These are phyloP conservation scores for Salvelinus alpinus DNA, from an alignment of 2,113 vertebrate genomes.

Conservation along the genomic window DNA sequence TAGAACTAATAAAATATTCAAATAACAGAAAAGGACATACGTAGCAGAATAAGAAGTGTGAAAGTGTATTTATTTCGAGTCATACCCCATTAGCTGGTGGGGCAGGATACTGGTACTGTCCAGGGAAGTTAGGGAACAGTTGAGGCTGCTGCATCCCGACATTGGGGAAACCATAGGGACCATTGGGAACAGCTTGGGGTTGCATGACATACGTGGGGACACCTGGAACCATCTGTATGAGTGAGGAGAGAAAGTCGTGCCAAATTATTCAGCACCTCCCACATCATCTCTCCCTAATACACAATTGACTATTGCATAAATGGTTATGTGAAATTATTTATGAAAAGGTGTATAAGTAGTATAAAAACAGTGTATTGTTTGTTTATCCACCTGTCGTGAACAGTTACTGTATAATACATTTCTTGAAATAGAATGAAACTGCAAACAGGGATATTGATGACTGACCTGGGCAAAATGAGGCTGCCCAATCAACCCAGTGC, in stretches of 20 bases:
- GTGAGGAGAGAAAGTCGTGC: neutral
- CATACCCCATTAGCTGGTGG: constrained; percentile 51
- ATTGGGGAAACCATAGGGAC: constrained; percentile 38
- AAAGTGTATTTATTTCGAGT: too few species aligned
- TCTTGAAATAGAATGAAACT: neutral
- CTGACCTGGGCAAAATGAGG: constrained; percentile 64
- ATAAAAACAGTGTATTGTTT: too few species aligned
- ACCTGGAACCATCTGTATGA: constrained; percentile 51
- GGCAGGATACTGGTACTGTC: constrained; percentile 27
- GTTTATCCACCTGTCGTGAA: too few species aligned
- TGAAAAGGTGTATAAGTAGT: too few species aligned
- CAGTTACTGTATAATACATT: too few species aligned
- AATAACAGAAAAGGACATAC: neutral
- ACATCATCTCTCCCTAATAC: too few species aligned
- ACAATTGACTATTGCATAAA: too few species aligned
- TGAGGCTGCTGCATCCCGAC: neutral
- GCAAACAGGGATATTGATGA: neutral
- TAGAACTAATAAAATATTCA: neutral
- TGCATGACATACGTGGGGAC: constrained; percentile 41
- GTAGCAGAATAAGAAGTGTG: too few species aligned
- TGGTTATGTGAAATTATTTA: too few species aligned
- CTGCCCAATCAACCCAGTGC: constrained; percentile 46
- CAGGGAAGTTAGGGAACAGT: neutral
- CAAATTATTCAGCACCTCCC: neutral
- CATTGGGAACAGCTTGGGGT: constrained; percentile 5